These are phyloP conservation scores for Laothoe populi DNA, from an alignment of 2,888 invertebrate genomes.

Conservation along the genomic window DNA sequence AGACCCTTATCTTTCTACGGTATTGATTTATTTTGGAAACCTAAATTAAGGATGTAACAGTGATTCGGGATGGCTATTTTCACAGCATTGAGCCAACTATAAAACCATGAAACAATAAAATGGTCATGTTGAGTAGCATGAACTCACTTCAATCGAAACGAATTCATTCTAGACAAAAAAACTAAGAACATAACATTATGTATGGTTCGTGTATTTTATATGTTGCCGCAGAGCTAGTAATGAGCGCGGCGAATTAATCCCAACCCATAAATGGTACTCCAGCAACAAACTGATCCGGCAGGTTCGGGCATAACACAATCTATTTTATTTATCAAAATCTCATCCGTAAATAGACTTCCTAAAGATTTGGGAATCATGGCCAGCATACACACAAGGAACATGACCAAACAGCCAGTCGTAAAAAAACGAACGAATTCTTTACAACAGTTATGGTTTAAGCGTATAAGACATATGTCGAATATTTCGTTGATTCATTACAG, in stretches of 20 bases:
- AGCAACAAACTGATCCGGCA: conserved; percentile 75
- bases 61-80: neutral
- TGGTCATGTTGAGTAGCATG: conserved; percentile 7
- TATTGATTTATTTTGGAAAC: neutral
- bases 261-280: conserved; percentile 72
- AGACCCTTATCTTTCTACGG: neutral
- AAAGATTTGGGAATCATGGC: conserved; percentile 58
- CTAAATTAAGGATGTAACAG: conserved; percentile 8
- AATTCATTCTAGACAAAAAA: conserved; percentile 9
- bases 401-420: conserved; percentile 32
- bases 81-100: neutral
- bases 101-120: conserved; percentile 9
- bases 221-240: conserved; percentile 19
- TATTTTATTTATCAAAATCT: conserved; percentile 79
- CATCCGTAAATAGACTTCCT: conserved; percentile 79
- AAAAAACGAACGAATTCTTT: neutral
- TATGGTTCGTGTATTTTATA: conserved; percentile 24
- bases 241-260: conserved; percentile 71
- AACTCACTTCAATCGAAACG: neutral
- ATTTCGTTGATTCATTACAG: conserved; percentile 45
- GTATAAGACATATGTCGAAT: neutral
- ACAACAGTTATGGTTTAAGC: neutral
- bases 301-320: conserved; percentile 70
- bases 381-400: conserved; percentile 40
- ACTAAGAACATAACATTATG: conserved; percentile 6